Conservation (phyloP, 1,140 invertebrate species). For the Drosophila leontia region DNA sequence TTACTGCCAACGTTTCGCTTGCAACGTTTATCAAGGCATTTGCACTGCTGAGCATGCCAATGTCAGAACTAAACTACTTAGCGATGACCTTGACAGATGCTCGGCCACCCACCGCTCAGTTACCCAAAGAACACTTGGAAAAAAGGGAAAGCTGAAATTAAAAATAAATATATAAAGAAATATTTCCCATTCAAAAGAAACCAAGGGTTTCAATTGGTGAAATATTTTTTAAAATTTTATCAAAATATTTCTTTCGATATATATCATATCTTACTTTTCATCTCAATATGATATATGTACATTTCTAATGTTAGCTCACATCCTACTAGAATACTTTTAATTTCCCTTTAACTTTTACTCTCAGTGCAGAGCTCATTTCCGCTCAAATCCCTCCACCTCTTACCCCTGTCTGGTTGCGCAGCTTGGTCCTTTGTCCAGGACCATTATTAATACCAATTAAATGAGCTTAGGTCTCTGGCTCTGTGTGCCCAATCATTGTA, state of each 20-base stretch:
- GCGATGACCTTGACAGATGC: slow-evolving; percentile 43
- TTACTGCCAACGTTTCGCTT: slow-evolving; percentile 18
- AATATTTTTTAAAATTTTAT: too few species aligned
- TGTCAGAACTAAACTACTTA: slow-evolving; percentile 55
- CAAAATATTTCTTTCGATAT: background rate
- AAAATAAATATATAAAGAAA: background rate
- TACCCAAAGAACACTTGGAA: background rate
- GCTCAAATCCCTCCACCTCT: too few species aligned
- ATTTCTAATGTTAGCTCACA: too few species aligned
- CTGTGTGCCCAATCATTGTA: slow-evolving; percentile 53
- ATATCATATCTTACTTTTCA: background rate
- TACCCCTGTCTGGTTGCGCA: slow-evolving; percentile 20
- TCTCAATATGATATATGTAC: too few species aligned
- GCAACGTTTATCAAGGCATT: slow-evolving; percentile 56
- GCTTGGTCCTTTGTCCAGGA: slow-evolving; percentile 19
- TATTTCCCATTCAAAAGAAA: background rate
- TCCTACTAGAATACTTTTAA: background rate
- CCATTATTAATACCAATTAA: slow-evolving; percentile 64
- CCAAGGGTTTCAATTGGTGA: background rate
- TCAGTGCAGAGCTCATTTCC: background rate
- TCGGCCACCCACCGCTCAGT: background rate
- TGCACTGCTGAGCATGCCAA: slow-evolving; percentile 49
- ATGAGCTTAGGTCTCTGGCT: slow-evolving; percentile 42
- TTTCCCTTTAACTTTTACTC: background rate
- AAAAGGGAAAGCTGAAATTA: background rate